Evolutionary conservation across 2,888 invertebrate species (phyloP).

Genomic region (Acanthosepion lycidas): DNA sequence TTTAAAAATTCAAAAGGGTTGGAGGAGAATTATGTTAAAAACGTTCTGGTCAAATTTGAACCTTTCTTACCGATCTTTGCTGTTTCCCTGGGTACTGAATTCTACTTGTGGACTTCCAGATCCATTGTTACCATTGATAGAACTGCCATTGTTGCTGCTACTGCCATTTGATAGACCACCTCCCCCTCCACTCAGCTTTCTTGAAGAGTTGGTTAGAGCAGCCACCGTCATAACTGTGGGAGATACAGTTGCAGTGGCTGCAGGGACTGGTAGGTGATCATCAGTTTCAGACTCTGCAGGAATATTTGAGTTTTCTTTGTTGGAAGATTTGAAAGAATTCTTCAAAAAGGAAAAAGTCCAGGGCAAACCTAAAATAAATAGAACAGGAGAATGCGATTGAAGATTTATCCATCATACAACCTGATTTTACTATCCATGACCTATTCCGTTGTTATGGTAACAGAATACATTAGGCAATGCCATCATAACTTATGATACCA

Average conservation of each 20-base stretch:
- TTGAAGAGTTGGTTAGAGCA: constrained; percentile 2
- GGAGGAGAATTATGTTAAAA: too few species aligned
- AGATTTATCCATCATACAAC: neutral
- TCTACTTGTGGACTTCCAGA: constrained; percentile 54
- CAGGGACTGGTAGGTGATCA: neutral
- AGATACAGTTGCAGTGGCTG: neutral
- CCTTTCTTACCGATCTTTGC: constrained; percentile 48
- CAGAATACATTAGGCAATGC: too few species aligned
- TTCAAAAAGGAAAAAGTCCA: constrained; percentile 56
- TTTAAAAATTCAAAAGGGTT: too few species aligned
- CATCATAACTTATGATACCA: too few species aligned
- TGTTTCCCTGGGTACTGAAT: constrained; percentile 53
- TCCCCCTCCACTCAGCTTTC: neutral
- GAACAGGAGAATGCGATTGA: neutral
- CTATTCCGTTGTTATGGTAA: too few species aligned
- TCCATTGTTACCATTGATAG: neutral
- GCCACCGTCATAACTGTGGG: neutral
- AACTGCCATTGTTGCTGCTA: neutral
- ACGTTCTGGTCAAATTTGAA: neutral
- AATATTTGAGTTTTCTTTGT: neutral
- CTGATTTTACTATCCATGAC: too few species aligned
- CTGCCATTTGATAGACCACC: neutral
- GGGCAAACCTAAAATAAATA: constrained; percentile 52
- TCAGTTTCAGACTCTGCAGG: neutral
- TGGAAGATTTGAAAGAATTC: constrained; percentile 36